Evolutionary conservation across 2,888 invertebrate genomes (phyloP).

Genomic region (Monoplex corrugatus): DNA sequence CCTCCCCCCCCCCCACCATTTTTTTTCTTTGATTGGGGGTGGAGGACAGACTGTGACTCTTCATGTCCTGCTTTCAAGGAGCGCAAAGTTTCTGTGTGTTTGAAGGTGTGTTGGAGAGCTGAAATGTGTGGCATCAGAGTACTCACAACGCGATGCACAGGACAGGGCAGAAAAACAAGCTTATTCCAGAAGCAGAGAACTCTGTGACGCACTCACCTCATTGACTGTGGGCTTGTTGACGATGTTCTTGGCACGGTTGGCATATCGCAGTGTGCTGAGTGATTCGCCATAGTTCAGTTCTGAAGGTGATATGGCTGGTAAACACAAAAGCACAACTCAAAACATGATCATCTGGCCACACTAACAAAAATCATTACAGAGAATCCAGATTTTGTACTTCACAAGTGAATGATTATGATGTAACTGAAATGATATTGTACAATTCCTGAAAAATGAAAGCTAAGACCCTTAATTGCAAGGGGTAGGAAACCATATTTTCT

Average conservation of each 20-base stretch:
- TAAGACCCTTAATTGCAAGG: too few species aligned
- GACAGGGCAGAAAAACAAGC: too few species aligned
- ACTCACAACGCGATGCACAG: too few species aligned
- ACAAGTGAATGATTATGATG: background rate
- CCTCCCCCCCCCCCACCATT: too few species aligned
- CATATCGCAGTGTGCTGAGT: slow-evolving; percentile 90
- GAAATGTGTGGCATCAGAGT: too few species aligned
- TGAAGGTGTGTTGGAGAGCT: too few species aligned
- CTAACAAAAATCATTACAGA: background rate
- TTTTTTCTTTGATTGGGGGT: too few species aligned
- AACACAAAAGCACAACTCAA: slow-evolving; percentile 48
- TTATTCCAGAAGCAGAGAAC: too few species aligned
- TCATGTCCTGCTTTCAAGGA: too few species aligned
- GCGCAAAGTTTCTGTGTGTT: too few species aligned
- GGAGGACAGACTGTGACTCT: too few species aligned
- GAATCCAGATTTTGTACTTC: background rate
- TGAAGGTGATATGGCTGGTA: slow-evolving; percentile 90
- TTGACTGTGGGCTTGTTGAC: slow-evolving; percentile 86
- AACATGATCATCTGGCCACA: background rate
- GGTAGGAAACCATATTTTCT: too few species aligned
- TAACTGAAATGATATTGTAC: background rate
- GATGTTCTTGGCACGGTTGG: slow-evolving; percentile 89
- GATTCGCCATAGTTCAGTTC: slow-evolving; percentile 90
- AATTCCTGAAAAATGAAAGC: background rate
- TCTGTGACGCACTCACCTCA: slow-evolving; percentile 84